phyloP scores from a whole-genome alignment of 1,140 invertebrate species.

The Tetragnatha versicolor region DNA sequence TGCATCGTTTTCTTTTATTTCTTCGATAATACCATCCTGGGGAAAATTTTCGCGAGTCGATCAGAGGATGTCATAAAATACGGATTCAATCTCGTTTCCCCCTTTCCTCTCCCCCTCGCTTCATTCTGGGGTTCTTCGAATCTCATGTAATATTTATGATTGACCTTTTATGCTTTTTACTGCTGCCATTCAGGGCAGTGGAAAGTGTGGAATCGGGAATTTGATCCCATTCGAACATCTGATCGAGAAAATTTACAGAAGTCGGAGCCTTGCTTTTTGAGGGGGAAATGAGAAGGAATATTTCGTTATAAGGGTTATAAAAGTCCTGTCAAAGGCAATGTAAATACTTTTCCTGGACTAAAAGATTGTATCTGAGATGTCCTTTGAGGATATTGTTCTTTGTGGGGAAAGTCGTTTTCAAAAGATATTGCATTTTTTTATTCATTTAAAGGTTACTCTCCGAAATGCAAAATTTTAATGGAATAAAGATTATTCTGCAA shows the following conservation, averaged over 20 bases:
- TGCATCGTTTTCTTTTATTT: slow-evolving; percentile 5
- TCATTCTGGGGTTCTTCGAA: neutral
- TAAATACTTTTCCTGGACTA: no score
- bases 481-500: no score
- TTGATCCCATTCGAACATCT: slow-evolving; percentile 8
- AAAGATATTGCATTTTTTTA: slow-evolving; percentile 14
- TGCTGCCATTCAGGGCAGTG: slow-evolving; percentile 1
- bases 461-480: no score
- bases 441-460: neutral
- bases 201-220: slow-evolving; percentile 10
- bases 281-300: slow-evolving; percentile 5
- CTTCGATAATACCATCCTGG: slow-evolving; percentile 29
- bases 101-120: neutral
- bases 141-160: slow-evolving; percentile 38
- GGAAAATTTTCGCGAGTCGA: slow-evolving; percentile 33
- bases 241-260: neutral
- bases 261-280: slow-evolving; percentile 17
- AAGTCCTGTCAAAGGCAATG: slow-evolving; percentile 11
- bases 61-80: slow-evolving; percentile 23
- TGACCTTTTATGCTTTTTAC: slow-evolving; percentile 30
- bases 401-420: neutral
- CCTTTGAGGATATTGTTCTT: slow-evolving; percentile 1
- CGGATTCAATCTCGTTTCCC: slow-evolving; percentile 12
- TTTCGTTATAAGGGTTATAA: slow-evolving; percentile 6
- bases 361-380: slow-evolving; percentile 4